phyloP scores from a whole-genome alignment of 92 coral and sea anemone species.

The Umimayanthus chanpuru region DNA sequence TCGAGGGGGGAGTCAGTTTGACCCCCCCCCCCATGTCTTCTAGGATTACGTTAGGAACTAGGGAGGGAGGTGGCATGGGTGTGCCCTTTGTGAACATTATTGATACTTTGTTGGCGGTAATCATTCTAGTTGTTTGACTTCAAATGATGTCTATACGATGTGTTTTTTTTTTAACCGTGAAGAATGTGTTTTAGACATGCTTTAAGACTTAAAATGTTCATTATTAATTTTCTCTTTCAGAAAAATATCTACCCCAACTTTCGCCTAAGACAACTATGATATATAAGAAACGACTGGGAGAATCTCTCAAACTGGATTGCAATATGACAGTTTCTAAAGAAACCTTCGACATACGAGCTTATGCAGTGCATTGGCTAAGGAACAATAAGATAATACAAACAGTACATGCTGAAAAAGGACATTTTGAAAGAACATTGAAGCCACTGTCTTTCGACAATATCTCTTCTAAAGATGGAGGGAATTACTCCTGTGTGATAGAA shows the following conservation, averaged over 20 bases:
- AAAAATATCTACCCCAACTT: neutral
- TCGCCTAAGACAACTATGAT: neutral
- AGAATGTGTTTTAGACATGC: too few relatives aligned
- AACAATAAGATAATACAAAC: neutral
- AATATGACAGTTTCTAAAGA: conserved; percentile 21
- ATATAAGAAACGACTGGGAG: neutral
- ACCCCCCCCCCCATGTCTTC: too few relatives aligned
- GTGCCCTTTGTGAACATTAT: too few relatives aligned
- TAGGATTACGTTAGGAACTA: too few relatives aligned
- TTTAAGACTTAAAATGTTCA: too few relatives aligned
- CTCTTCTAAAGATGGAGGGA: conserved; percentile 24
- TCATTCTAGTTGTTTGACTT: too few relatives aligned
- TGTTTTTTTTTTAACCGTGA: too few relatives aligned
- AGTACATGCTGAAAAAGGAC: neutral
- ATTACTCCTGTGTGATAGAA: conserved; percentile 16
- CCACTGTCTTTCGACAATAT: conserved; percentile 4
- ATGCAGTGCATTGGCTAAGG: conserved; percentile 9
- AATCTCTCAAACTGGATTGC: neutral
- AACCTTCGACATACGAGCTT: conserved; percentile 4
- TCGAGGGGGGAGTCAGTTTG: too few relatives aligned
- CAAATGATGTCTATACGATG: too few relatives aligned
- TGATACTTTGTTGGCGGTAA: too few relatives aligned
- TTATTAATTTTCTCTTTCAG: neutral
- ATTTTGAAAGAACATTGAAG: conserved; percentile 5
- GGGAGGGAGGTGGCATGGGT: too few relatives aligned